Evolutionary conservation across 2,113 vertebrate genomes (phyloP), one percentile per base, ranked within the genome.

Genomic region (Pandion haliaetus): DNA sequence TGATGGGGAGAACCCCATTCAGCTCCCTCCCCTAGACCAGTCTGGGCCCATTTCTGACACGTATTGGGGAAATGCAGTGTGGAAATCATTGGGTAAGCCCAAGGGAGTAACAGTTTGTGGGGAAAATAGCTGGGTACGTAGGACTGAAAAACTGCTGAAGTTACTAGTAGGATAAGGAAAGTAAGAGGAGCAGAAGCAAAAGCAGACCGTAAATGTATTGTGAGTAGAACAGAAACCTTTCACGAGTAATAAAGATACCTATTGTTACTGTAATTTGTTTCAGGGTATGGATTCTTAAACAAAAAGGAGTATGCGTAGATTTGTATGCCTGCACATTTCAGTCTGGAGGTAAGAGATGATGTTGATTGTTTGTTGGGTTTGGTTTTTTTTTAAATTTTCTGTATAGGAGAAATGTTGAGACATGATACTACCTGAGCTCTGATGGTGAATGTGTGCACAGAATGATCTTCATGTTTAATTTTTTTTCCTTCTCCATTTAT

Each of bases 401-500:
- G 3, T 40, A 10, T 20, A 80, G 34, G 17, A 44, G 42, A 87
- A 38, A 23, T 66, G 20, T 76, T 92, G 32, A 50, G 40, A 50
- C 28, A 16, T 17, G 59, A 52, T 31, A 50, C 5, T 32, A 17
- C 47, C 17, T 62, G 36, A 86, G 49, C 13, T 92, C 14, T 92
- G 32, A 52, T 50, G 34, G 34, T 65, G 81, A 89, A 89, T 28
- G 45, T 74, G 38, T 57, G 66, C 44, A 89, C 70, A 79, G 54
- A 89, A 72, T 63, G 8, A 67, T 78, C 42, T 90, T 70, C 3
- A 1, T 42, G 42, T 58, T 86, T 54, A 7, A 28, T 32, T 62
- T 76, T 62, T 83, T 89, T 73, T 14, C 77, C 73, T 79, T 49
- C 58, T 79, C 61, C 61, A 69, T 95, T 96, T 94, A 73, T 80